Evolutionary conservation across 2,888 invertebrate species (phyloP), one percentile per base, ranked within the genome.

Genomic region (Drosophila sordidapex): DNA sequence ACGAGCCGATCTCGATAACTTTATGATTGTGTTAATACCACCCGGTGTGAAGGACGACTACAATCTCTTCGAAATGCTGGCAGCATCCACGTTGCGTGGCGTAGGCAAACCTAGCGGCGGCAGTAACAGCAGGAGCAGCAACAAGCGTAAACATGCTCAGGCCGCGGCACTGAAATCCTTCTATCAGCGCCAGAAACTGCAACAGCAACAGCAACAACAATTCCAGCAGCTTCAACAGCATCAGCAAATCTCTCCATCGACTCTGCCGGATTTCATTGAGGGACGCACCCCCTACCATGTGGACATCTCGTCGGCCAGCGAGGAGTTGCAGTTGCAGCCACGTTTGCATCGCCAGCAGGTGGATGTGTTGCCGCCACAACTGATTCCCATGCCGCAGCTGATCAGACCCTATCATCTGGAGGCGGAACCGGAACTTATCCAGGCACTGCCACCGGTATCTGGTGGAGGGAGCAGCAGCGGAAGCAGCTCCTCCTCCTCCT

Each of bases 1-100:
- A 15, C 94, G 95, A 59, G 96, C 96, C 0, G 96, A 96, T 91
- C 93, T 97, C 13, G 95, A 96, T 78, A 97, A 97, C 89, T 95
- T 97, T 76, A 94, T 97, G 76, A 93, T 97, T 59, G 92, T 97
- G 33, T 91, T 96, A n/a, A 95, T 95, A 0, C 93, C 95, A 29
- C 94, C 95, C 4, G 91, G 89, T 35, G 85, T 92, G 1, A 76
- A 85, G 36, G 91, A 91, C 25, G 90, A 91, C 0, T 76, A 91
- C 1, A 89, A 82, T 67, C 63, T 93, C 0, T 57, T 92, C 59
- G 91, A 93, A 78, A 69, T 93, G 40, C 73, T 93, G 31, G 83
- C 91, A 18, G 83, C 91, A 74, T 83, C 91, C n/a, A 69, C 87
- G n/a, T 61, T 89, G 21, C 86, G 91, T 15, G 82, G 78, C 46